Evolutionary conservation across 2,113 vertebrate genomes (phyloP).

Genomic region (Rhabdornis inornatus): DNA sequence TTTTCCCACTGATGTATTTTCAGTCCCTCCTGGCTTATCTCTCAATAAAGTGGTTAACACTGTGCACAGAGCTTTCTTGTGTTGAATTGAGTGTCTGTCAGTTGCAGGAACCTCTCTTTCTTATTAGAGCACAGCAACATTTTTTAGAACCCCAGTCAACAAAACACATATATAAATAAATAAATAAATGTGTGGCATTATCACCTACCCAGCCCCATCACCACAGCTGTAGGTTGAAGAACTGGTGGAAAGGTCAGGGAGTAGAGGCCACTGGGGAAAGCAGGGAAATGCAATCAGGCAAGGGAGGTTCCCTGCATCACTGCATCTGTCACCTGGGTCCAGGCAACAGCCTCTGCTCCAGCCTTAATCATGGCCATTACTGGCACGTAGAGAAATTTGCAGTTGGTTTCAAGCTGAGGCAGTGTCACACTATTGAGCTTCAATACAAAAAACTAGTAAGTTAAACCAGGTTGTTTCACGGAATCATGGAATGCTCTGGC

Average conservation of each 20-base stretch:
- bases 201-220: neutral
- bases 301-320: neutral
- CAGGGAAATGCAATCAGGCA: neutral
- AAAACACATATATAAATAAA: neutral
- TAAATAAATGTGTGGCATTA: neutral
- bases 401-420: neutral
- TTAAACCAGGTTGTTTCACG: neutral
- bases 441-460: neutral
- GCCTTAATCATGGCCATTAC: neutral
- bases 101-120: neutral
- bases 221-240: neutral
- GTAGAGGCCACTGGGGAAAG: neutral
- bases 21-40: neutral
- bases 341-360: neutral
- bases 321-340: neutral
- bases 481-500: neutral
- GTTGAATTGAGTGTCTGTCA: neutral
- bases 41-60: neutral
- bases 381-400: neutral
- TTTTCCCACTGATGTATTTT: neutral
- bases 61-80: neutral
- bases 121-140: neutral
- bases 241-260: neutral
- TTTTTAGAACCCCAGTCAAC: neutral
- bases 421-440: neutral